Conservation (phyloP, 2,888 invertebrate genomes). For the Azorinus chamasolen region DNA sequence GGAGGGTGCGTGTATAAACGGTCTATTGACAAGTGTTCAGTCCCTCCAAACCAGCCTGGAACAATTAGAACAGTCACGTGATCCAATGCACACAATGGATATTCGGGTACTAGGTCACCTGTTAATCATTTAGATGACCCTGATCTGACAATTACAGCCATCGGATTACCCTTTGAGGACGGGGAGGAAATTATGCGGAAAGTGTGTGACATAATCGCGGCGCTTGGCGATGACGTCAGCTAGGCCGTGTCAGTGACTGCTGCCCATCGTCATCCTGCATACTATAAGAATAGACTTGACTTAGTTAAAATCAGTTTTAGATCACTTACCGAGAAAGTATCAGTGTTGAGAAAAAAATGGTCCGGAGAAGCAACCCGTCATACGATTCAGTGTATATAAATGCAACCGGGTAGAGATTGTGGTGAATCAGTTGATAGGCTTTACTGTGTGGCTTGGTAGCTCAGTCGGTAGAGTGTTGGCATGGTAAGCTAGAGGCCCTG, state of each 20-base stretch:
- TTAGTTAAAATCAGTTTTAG: conserved; percentile 37
- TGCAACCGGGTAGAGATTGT: too few species aligned
- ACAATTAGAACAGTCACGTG: neutral
- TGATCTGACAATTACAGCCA: conserved; percentile 16
- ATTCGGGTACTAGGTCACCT: neutral
- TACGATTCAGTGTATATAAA: too few species aligned
- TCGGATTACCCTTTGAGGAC: conserved; percentile 1
- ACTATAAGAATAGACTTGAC: neutral
- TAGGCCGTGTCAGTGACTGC: neutral
- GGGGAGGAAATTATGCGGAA: conserved; percentile 7
- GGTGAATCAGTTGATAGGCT: too few species aligned
- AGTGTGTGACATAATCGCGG: neutral
- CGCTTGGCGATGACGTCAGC: conserved; percentile 14
- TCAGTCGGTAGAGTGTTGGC: conserved; percentile 4
- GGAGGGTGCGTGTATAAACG: conserved; percentile 6
- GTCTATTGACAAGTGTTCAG: conserved; percentile 12
- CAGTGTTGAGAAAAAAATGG: conserved; percentile 31
- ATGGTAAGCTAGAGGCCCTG: neutral
- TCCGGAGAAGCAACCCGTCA: too few species aligned
- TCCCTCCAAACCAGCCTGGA: neutral
- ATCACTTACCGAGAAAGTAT: conserved; percentile 17
- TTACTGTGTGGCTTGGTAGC: too few species aligned
- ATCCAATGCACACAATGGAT: neutral
- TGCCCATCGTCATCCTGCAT: neutral
- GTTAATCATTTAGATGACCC: conserved; percentile 11